Conservation (phyloP, 2,797 vertebrate genomes). For the Falco novaeseelandiae region DNA sequence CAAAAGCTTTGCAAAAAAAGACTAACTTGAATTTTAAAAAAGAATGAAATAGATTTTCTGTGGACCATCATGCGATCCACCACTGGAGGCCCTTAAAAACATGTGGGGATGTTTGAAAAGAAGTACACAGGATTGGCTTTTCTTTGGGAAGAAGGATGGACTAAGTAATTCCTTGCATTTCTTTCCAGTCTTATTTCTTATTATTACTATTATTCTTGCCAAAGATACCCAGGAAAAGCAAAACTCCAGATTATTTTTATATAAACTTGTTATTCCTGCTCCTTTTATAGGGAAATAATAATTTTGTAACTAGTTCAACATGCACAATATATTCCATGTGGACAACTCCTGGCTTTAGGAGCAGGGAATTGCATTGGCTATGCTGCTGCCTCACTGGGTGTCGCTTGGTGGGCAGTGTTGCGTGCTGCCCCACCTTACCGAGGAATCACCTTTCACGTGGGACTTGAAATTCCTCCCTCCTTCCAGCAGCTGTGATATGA, state of each 20-base stretch:
- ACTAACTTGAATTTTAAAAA: not conserved
- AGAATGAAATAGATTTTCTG: not conserved
- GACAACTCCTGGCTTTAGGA: not conserved
- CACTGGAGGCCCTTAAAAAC: not conserved
- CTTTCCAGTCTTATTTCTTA: not conserved
- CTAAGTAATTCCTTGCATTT: not conserved
- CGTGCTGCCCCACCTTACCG: rapidly evolving
- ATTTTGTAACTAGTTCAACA: not conserved
- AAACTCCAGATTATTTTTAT: not conserved
- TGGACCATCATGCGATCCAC: not conserved
- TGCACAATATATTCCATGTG: not conserved
- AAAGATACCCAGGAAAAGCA: not conserved
- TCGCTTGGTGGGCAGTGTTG: not conserved
- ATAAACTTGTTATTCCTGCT: not conserved
- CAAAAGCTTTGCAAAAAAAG: not conserved
- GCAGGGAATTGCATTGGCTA: rapidly evolving
- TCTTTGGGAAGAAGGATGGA: not conserved
- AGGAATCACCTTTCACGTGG: not conserved
- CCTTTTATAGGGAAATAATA: not conserved
- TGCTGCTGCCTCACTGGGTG: not conserved
- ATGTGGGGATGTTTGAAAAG: not conserved
- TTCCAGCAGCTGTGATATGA: not conserved
- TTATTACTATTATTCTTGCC: not conserved
- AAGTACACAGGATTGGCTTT: not conserved
- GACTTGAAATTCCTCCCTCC: not conserved